Base-by-base conservation (phyloP, 2,888 invertebrate species). In the Stenotaenia linearis region DNA sequence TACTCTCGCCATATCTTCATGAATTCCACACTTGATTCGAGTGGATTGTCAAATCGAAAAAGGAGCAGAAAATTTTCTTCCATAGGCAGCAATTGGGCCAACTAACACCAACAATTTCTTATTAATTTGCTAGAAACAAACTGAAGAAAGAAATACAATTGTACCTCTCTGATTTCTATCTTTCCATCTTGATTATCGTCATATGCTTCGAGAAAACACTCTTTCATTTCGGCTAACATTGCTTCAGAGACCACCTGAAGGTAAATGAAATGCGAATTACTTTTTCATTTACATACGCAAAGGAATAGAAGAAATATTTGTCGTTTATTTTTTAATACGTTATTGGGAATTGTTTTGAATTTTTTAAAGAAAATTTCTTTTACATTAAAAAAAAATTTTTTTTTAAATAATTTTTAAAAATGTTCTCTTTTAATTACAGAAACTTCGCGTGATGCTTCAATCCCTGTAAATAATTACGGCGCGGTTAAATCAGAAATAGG, bases 1-100 rank as follows among this genome's bases (percentile, higher is more conserved):
- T 96, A 97, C 87, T 95, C 93, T 82, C 95, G 89, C 97, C 97
- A 97, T 83, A 96, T 95, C 96, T 95, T 95, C 96, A 97, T 97
- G 87, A 97, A 97, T 87, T 97, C 96, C 10, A 97, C 96, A 86
- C 95, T 96, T 45, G 96, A 96, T 84, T 96, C 95, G 84, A 97
- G 88, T 0, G 96, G 96, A 88, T 97, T 96, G 87, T 96, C 96
- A 85, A 96, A 93, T 84, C 96, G 90, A 89, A 97, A 97, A 78
- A 97, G 90, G 78, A 97, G 90, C 78, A 97, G 89, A 86, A 97
- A 97, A 86, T 96, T 96, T 85, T 97, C 96, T 85, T 97, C 97
- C 92, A 96, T 95, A 9, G 97, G 97, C 83, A 97, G 88, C 82
- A 97, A 89, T 86, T 96, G 95, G 5, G 96, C 96, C 83, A 97